phyloP scores from a whole-genome alignment of 2,113 vertebrate genomes.

The Alaudala cheleensis region DNA sequence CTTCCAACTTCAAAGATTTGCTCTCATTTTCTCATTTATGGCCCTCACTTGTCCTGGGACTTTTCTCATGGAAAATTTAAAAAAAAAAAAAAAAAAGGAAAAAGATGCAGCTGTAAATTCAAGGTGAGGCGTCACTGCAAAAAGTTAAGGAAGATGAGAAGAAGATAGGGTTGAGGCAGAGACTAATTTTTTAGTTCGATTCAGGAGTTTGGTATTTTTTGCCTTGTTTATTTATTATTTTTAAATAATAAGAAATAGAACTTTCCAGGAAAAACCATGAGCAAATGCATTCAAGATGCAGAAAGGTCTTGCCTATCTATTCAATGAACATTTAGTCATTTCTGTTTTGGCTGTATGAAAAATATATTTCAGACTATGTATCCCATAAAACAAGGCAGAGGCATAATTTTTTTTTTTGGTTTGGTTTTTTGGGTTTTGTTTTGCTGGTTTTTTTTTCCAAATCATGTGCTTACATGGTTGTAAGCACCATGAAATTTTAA shows the following conservation, averaged over 20 bases:
- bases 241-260: not conserved
- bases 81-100: too few species aligned
- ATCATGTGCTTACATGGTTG: not conserved
- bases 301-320: not conserved
- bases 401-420: not conserved
- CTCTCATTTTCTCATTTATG: not conserved
- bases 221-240: not conserved
- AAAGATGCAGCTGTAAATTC: not conserved
- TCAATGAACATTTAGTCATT: not conserved
- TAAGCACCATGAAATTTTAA: not conserved
- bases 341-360: constrained; percentile 1
- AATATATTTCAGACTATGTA: not conserved
- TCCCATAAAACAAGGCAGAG: not conserved
- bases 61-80: not conserved
- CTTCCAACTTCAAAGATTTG: not conserved
- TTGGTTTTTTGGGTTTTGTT: not conserved
- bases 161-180: not conserved
- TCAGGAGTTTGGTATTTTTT: not conserved
- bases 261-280: not conserved
- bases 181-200: not conserved
- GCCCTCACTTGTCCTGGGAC: not conserved
- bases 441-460: not conserved
- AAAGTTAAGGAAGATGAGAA: not conserved
- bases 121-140: not conserved
- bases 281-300: not conserved